Conservation (phyloP, 2,797 vertebrate species). For the Selene dorsalis region DNA sequence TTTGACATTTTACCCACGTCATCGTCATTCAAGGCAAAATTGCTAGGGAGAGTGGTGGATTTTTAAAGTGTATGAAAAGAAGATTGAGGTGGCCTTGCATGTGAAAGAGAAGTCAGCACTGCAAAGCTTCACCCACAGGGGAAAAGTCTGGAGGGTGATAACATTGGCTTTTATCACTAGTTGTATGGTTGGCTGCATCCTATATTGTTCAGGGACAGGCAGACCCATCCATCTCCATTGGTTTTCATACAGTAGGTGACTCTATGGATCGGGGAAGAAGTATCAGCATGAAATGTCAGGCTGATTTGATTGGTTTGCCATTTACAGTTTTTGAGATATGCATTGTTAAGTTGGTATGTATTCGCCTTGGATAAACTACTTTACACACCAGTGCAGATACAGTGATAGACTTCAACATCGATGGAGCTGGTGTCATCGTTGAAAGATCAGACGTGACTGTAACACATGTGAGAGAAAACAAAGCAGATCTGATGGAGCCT, state of each 20-base stretch:
- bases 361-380: too few species aligned
- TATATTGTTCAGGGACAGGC: constrained; percentile 75
- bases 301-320: constrained; percentile 61
- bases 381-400: background rate
- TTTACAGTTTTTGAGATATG: constrained; percentile 59
- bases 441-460: background rate
- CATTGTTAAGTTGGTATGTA: too few species aligned
- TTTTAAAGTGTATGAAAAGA: constrained; percentile 39
- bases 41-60: background rate
- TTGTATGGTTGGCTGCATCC: constrained; percentile 78
- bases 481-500: background rate
- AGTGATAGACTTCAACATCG: background rate
- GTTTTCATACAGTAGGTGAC: constrained; percentile 64
- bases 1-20: constrained; percentile 27
- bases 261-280: constrained; percentile 64
- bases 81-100: constrained; percentile 35
- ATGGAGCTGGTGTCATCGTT: background rate
- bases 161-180: constrained; percentile 81
- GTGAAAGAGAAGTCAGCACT: constrained; percentile 37
- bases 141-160: constrained; percentile 72
- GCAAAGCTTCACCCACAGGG: constrained; percentile 58
- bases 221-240: constrained; percentile 78
- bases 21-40: constrained; percentile 24
- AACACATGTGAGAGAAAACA: background rate
- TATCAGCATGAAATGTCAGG: constrained; percentile 63